These are phyloP conservation scores for Caradrina clavipalpis DNA, from an alignment of 2,888 invertebrate species.

Conservation along the genomic window DNA sequence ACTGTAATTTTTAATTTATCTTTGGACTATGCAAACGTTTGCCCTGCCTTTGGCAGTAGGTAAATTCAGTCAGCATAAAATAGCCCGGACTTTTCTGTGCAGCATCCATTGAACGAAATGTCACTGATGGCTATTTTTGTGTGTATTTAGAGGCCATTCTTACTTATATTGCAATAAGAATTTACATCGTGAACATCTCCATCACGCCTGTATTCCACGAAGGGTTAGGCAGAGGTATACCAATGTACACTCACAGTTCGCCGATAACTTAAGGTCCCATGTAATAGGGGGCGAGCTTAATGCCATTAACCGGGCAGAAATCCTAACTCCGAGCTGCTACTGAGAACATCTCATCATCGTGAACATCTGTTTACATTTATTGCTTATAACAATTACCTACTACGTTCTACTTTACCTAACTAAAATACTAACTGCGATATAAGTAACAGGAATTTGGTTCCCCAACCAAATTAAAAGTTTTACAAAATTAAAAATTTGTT, in stretches of 20 bases:
- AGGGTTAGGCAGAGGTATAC: too few relatives aligned
- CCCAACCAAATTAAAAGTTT: background rate
- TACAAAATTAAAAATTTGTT: background rate
- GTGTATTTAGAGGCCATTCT: background rate
- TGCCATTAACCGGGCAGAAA: too few relatives aligned
- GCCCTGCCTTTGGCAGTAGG: constrained; percentile 22
- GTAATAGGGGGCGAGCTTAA: too few relatives aligned
- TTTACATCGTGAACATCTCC: constrained; percentile 29
- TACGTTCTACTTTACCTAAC: background rate
- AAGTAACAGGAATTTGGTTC: background rate
- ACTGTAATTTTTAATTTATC: constrained; percentile 22
- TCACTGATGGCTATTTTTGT: constrained; percentile 25
- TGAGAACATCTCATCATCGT: too few relatives aligned
- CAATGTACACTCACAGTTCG: too few relatives aligned
- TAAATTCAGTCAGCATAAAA: constrained; percentile 31
- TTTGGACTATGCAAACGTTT: constrained; percentile 17
- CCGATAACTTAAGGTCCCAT: too few relatives aligned
- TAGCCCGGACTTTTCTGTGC: constrained; percentile 26
- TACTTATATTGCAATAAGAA: background rate
- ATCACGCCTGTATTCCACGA: too few relatives aligned
- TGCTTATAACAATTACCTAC: background rate
- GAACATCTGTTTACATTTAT: background rate
- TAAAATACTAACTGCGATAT: background rate
- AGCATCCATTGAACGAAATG: constrained; percentile 13
- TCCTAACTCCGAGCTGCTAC: too few relatives aligned